Conservation (phyloP, 2,888 invertebrate genomes). For the Timema podura region DNA sequence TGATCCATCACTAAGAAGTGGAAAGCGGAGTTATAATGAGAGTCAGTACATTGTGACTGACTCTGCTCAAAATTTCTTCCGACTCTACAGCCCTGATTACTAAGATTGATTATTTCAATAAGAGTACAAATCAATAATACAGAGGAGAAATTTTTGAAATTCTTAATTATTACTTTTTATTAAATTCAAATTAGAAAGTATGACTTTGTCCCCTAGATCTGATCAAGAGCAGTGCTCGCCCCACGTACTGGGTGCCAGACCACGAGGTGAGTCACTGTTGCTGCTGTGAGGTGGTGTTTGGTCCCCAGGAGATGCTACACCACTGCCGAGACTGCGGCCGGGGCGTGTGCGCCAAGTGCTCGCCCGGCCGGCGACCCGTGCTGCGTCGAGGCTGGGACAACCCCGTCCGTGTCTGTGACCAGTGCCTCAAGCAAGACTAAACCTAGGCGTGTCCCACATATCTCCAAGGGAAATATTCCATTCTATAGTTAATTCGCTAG, state of each 20-base stretch:
- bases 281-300: constrained; percentile 60
- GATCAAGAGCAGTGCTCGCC: constrained; percentile 71
- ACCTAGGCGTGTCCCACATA: background rate
- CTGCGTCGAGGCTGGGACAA: constrained; percentile 48
- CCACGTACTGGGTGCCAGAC: constrained; percentile 78
- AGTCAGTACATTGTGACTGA: no score
- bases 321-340: constrained; percentile 70
- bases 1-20: no score
- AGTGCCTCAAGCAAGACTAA: constrained; percentile 32
- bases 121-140: no score
- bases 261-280: constrained; percentile 61
- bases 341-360: constrained; percentile 59
- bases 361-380: constrained; percentile 42
- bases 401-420: constrained; percentile 47
- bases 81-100: no score
- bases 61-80: no score
- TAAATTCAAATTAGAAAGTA: no score
- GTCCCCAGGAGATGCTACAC: constrained; percentile 44
- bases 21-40: no score
- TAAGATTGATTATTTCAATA: no score
- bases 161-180: no score
- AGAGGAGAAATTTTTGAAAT: no score
- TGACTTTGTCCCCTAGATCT: constrained; percentile 44
- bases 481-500: background rate
- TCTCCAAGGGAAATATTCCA: no score